phyloP scores from a whole-genome alignment of 2,797 vertebrate genomes.

The Coregonus suidteri region DNA sequence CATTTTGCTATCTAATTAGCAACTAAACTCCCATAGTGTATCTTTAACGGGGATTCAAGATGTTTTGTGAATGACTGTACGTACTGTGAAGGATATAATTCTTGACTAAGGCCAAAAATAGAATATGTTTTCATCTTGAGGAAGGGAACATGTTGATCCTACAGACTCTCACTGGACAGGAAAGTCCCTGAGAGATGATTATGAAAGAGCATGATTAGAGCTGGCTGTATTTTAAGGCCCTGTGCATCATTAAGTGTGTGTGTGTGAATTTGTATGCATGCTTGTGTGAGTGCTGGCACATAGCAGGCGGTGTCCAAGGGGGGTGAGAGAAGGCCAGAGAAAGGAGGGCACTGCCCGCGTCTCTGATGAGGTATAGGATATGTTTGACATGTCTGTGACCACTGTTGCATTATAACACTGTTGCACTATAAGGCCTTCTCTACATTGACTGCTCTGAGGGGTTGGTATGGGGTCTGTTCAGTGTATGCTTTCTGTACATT shows the following conservation, averaged over 20 bases:
- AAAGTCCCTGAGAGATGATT: conserved; percentile 55
- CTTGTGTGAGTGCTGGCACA: background rate
- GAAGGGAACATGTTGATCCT: conserved; percentile 34
- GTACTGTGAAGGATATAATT: background rate
- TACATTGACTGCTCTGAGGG: conserved; percentile 24
- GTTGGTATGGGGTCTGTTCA: background rate
- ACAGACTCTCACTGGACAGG: conserved; percentile 36
- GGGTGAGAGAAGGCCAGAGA: conserved; percentile 27
- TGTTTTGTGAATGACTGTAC: background rate
- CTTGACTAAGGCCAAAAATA: conserved; percentile 23
- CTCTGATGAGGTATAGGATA: conserved; percentile 15
- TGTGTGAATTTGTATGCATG: conserved; percentile 30
- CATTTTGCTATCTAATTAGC: background rate
- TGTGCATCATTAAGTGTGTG: conserved; percentile 36
- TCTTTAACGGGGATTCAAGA: background rate
- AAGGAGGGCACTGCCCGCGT: conserved; percentile 34
- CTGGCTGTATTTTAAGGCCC: conserved; percentile 53
- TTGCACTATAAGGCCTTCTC: conserved; percentile 13
- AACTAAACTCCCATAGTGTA: background rate
- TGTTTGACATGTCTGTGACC: conserved; percentile 47
- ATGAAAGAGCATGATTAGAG: conserved; percentile 50
- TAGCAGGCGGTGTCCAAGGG: conserved; percentile 14
- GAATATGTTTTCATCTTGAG: conserved; percentile 28
- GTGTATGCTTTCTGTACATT: background rate
- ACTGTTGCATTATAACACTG: conserved; percentile 46